phyloP scores from a whole-genome alignment of 1,140 invertebrate species.

The Eumaeus atala region DNA sequence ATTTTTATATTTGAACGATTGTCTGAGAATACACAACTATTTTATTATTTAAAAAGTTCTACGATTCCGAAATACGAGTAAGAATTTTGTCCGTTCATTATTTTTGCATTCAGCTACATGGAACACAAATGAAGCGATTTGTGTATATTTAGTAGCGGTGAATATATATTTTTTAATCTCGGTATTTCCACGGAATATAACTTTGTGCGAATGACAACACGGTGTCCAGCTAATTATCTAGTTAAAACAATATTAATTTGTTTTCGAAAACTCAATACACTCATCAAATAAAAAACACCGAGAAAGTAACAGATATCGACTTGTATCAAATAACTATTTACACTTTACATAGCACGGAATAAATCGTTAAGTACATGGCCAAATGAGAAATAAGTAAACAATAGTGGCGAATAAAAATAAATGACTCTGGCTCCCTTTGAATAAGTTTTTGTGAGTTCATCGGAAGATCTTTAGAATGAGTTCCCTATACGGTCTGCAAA shows the following conservation, averaged over 20 bases:
- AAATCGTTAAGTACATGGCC: constrained; percentile 27
- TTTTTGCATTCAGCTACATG: too few species aligned
- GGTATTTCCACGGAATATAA: too few species aligned
- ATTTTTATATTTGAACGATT: too few species aligned
- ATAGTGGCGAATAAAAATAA: constrained; percentile 63
- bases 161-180: too few species aligned
- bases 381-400: constrained; percentile 65
- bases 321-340: constrained; percentile 21
- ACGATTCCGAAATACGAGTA: too few species aligned
- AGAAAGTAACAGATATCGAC: constrained; percentile 4
- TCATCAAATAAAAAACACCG: constrained; percentile 11
- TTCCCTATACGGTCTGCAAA: constrained; percentile 38
- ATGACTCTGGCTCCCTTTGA: constrained; percentile 48
- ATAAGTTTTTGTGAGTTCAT: constrained; percentile 67
- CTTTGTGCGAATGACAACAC: too few species aligned
- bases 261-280: background rate
- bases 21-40: too few species aligned
- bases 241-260: background rate
- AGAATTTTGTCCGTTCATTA: too few species aligned
- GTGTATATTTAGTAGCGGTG: too few species aligned
- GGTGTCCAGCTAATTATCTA: background rate
- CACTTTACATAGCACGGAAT: constrained; percentile 22
- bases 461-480: constrained; percentile 64
- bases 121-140: too few species aligned
- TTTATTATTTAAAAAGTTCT: too few species aligned